Evolutionary conservation across 2,113 vertebrate species (phyloP), one percentile per base, ranked within the genome.

Genomic region (Thalassoma bifasciatum): DNA sequence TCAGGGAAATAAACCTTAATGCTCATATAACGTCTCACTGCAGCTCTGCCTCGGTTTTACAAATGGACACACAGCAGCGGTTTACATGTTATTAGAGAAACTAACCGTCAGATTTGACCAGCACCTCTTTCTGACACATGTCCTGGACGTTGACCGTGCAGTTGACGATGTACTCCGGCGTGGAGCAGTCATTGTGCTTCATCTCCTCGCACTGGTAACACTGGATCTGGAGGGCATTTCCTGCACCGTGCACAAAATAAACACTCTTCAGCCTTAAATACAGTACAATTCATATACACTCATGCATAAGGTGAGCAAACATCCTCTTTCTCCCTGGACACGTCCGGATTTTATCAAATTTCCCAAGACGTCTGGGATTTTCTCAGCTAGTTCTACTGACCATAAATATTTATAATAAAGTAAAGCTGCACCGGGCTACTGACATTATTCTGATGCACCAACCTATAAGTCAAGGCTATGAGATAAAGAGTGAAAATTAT

Each of bases 121-220:
- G 95, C 36, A 99, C 96, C 94, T 99, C 98, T 85, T 98, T 98
- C 93, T 99, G 98, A 84, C 98, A 99, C 94, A 96, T 98, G 90
- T 99, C 96, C 93, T 99, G 98, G 2, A 99, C 98, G 1, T 99
- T 99, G 82, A 99, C 96, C 0, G 98, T 99, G 88, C 98, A 99
- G 87, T 99, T 99, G 64, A 99, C 98, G 0, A 99, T 95, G 88
- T 95, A 98, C 81, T 99, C 97, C 0, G 97, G 97, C 3, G 96
- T 94, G 2, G 98, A 98, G 91, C 98, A 99, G 91, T 99, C 98
- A 50, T 97, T 96, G 30, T 96, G 93, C 78, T 94, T 96, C 90
- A 97, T 96, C 92, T 99, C 98, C 86, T 99, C 97, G 40, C 98
- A 99, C 92, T 99, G 98, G 92, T 97, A 99, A 84, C 98, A 99